These are phyloP conservation scores for Xiphophorus couchianus DNA, from an alignment of 2,113 vertebrate genomes.

Conservation along the genomic window DNA sequence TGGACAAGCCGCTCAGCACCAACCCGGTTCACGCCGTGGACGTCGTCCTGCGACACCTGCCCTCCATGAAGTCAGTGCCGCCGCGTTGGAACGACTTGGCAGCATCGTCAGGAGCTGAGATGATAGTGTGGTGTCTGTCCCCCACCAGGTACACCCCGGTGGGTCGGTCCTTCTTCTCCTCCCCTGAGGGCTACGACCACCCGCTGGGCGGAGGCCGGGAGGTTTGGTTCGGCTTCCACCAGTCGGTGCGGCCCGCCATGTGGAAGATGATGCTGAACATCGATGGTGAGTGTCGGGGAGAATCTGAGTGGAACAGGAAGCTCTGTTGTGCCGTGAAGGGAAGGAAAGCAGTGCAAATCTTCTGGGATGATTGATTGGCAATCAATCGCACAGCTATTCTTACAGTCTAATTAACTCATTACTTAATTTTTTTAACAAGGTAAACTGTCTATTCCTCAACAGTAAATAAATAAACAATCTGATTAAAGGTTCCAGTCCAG, in stretches of 20 bases:
- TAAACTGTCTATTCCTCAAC: too few relatives aligned
- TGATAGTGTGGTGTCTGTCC: background rate
- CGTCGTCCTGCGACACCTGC: conserved; percentile 95
- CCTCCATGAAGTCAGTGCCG: conserved; percentile 93
- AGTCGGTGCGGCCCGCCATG: conserved; percentile 97
- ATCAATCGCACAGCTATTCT: too few relatives aligned
- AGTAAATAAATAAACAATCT: too few relatives aligned
- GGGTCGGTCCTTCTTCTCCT: conserved; percentile 96
- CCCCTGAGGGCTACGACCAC: conserved; percentile 95
- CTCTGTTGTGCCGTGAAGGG: too few relatives aligned
- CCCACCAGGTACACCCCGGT: conserved; percentile 91
- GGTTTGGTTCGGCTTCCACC: conserved; percentile 99
- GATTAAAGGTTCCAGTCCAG: too few relatives aligned
- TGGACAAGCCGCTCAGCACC: conserved; percentile 97
- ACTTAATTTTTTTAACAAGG: too few relatives aligned
- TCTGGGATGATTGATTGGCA: too few relatives aligned
- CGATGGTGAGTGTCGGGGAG: conserved; percentile 83
- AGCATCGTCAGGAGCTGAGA: background rate
- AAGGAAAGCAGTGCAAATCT: too few relatives aligned
- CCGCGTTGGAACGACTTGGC: background rate
- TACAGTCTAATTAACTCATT: too few relatives aligned
- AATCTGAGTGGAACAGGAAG: too few relatives aligned
- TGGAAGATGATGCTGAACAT: conserved; percentile 99
- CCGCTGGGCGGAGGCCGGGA: conserved; percentile 94
- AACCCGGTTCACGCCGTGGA: conserved; percentile 97